These are phyloP conservation scores for Lepidurus couesii DNA, from an alignment of 1,140 invertebrate genomes.

Conservation along the genomic window DNA sequence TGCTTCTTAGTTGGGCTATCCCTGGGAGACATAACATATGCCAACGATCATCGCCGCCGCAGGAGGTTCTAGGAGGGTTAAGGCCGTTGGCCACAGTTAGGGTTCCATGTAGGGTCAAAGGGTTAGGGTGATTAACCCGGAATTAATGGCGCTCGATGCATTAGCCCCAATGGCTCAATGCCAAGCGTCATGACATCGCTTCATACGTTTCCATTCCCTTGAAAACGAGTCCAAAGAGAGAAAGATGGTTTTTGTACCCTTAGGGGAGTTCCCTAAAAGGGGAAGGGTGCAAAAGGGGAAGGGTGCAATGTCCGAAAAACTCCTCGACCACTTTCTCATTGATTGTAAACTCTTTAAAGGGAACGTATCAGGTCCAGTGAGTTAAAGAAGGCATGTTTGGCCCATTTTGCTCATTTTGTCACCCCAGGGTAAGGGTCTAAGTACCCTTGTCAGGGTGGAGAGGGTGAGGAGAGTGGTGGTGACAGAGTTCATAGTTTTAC, in stretches of 20 bases:
- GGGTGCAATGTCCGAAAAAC: too few relatives aligned
- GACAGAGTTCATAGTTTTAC: too few relatives aligned
- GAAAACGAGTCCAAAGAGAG: not conserved
- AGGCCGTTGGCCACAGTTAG: not conserved
- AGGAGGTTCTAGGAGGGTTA: not conserved
- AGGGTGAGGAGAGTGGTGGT: too few relatives aligned
- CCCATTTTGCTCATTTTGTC: too few relatives aligned
- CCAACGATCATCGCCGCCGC: not conserved
- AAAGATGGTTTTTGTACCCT: not conserved
- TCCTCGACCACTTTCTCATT: too few relatives aligned
- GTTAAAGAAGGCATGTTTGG: too few relatives aligned
- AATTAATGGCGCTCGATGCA: slow-evolving; percentile 1
- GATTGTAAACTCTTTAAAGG: too few relatives aligned
- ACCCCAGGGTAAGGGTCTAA: too few relatives aligned
- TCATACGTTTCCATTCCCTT: not conserved
- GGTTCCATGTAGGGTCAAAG: slow-evolving; percentile 12
- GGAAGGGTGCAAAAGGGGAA: not conserved
- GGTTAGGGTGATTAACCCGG: slow-evolving; percentile 16
- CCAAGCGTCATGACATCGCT: not conserved
- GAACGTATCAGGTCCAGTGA: too few relatives aligned
- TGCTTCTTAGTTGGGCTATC: not conserved
- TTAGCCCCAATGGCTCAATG: not conserved
- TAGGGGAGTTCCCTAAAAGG: not conserved
- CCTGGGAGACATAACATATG: not conserved
- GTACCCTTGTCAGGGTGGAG: too few relatives aligned